Percentiles rank a stretch among this genome's conserved stretches.
These are phyloP conservation scores for Virgularia gustaviana DNA, from an alignment of 92 coral and sea anemone genomes.

Conservation along the genomic window DNA sequence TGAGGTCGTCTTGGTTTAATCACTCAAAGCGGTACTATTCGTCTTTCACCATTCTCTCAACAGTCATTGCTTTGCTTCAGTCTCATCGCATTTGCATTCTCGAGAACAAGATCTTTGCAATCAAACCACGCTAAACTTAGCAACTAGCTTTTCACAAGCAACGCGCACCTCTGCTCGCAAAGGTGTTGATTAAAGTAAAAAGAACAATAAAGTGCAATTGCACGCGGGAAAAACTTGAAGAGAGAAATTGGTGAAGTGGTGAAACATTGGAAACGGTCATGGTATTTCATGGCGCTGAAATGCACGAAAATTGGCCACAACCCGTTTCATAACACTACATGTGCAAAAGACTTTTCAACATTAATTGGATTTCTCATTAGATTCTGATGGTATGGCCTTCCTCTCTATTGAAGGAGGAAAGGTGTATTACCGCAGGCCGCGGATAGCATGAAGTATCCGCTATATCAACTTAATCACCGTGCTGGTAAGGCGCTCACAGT, in stretches of 20 bases:
- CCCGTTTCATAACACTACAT: background rate
- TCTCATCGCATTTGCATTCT: background rate
- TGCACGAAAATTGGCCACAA: background rate
- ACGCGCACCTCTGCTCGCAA: too few relatives aligned
- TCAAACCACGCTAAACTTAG: too few relatives aligned
- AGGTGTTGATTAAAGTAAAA: too few relatives aligned
- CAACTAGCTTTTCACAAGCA: too few relatives aligned
- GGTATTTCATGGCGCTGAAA: slow-evolving; percentile 14
- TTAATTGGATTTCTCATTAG: slow-evolving; percentile 33
- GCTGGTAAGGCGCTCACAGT: slow-evolving; percentile 13
- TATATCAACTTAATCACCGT: slow-evolving; percentile 11
- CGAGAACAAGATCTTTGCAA: too few relatives aligned
- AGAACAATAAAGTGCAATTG: too few relatives aligned
- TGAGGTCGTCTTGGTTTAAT: slow-evolving; percentile 31
- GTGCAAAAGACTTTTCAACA: background rate
- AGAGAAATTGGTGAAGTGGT: background rate
- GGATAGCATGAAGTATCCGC: slow-evolving; percentile 2
- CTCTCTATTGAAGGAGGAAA: background rate
- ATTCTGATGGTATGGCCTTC: slow-evolving; percentile 22
- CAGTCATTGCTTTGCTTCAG: background rate
- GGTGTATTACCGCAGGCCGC: slow-evolving; percentile 20
- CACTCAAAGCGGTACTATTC: slow-evolving; percentile 31
- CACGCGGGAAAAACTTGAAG: background rate
- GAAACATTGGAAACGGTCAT: background rate
- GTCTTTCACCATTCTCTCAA: slow-evolving; percentile 31